These are phyloP conservation scores for Rhyacophila evoluta DNA, from an alignment of 2,888 invertebrate genomes.

Conservation along the genomic window DNA sequence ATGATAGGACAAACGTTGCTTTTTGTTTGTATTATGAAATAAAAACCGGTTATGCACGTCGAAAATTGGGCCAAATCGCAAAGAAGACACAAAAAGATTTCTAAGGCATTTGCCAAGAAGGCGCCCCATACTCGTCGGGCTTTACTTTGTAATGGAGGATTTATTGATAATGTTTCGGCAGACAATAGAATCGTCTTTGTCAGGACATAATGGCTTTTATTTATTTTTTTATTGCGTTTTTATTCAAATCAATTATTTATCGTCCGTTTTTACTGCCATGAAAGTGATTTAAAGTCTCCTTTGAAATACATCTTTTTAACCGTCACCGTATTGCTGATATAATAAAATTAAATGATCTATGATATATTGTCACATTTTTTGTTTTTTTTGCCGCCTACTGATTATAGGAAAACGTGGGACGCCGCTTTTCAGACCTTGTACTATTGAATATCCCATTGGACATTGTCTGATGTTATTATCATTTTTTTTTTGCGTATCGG, in stretches of 20 bases:
- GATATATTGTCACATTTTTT: too few species aligned
- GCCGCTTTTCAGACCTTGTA: too few species aligned
- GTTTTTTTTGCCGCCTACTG: too few species aligned
- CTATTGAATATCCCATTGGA: too few species aligned
- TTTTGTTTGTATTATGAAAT: neutral
- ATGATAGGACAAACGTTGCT: too few species aligned
- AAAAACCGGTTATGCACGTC: neutral
- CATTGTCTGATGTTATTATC: too few species aligned
- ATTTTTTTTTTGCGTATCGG: too few species aligned
- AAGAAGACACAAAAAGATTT: constrained; percentile 9
- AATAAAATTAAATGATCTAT: too few species aligned
- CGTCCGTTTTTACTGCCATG: neutral
- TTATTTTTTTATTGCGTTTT: constrained; percentile 16
- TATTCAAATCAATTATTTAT: constrained; percentile 4
- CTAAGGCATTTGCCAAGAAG: constrained; percentile 12
- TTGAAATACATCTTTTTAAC: too few species aligned
- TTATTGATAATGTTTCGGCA: constrained; percentile 20
- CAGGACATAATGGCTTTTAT: constrained; percentile 18
- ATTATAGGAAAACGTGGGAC: too few species aligned
- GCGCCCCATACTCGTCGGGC: neutral
- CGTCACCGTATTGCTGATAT: too few species aligned
- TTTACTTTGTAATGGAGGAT: neutral
- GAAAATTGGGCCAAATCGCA: neutral
- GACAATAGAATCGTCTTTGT: constrained; percentile 5
- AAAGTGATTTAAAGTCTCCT: neutral